Evolutionary conservation across 2,113 vertebrate species (phyloP).

Genomic region (Xenopus borealis): DNA sequence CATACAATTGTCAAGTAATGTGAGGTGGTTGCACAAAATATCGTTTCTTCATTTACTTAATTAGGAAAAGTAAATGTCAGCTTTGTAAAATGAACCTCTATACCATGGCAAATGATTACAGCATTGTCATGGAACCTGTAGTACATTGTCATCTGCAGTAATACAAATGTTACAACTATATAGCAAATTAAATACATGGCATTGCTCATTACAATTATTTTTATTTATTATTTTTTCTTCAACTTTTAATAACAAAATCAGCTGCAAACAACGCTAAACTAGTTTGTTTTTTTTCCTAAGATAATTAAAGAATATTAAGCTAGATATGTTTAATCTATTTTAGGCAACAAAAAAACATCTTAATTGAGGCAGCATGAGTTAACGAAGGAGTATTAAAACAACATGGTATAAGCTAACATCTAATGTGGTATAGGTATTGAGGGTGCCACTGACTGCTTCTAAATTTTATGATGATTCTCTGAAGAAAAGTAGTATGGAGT

Average conservation of each 20-base stretch:
- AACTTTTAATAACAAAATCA: slow-evolving; percentile 44
- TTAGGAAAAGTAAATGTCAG: slow-evolving; percentile 46
- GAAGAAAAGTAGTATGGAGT: too few species aligned
- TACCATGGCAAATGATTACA: slow-evolving; percentile 46
- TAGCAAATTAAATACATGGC: slow-evolving; percentile 46
- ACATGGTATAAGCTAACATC: slow-evolving; percentile 23
- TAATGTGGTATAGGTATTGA: slow-evolving; percentile 18
- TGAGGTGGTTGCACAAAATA: slow-evolving; percentile 44
- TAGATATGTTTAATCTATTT: slow-evolving; percentile 43
- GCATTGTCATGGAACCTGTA: slow-evolving; percentile 42
- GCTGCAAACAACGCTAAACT: slow-evolving; percentile 42
- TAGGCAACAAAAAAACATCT: slow-evolving; percentile 38
- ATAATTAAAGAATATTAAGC: slow-evolving; percentile 48
- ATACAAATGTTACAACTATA: slow-evolving; percentile 45
- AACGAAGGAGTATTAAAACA: slow-evolving; percentile 29
- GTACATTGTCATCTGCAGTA: slow-evolving; percentile 38
- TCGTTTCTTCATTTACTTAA: slow-evolving; percentile 47
- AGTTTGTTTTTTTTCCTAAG: slow-evolving; percentile 22
- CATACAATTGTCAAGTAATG: slow-evolving; percentile 46
- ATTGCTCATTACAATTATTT: slow-evolving; percentile 43
- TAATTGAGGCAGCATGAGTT: slow-evolving; percentile 32
- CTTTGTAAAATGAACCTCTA: slow-evolving; percentile 45
- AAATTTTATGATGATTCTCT: too few species aligned
- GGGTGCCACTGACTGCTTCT: background rate
- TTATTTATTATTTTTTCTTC: slow-evolving; percentile 42